Percentiles rank a stretch among this genome's conserved stretches.
These are phyloP conservation scores for Drosophila miranda DNA, from an alignment of 1,140 invertebrate species.

Conservation along the genomic window DNA sequence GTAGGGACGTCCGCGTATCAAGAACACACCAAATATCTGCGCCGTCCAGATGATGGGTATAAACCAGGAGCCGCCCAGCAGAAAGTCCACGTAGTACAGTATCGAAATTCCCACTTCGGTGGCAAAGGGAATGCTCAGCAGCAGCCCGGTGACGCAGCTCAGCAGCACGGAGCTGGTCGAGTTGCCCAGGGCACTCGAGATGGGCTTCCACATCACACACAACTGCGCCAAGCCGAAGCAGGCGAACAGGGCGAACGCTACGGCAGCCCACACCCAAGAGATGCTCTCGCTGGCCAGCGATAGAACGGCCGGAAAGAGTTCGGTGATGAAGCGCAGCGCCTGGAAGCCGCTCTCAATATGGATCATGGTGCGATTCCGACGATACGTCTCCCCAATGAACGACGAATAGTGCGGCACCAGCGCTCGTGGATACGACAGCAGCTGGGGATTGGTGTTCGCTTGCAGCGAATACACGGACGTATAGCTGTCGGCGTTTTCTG, in stretches of 20 bases:
- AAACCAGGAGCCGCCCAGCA: constrained; percentile 93
- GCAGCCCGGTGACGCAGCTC: constrained; percentile 91
- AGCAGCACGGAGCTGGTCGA: constrained; percentile 93
- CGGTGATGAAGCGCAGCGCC: constrained; percentile 90
- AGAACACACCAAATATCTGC: constrained; percentile 90
- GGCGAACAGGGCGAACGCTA: constrained; percentile 93
- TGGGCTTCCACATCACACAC: constrained; percentile 84
- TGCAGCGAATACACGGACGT: constrained; percentile 83
- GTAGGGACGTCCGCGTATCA: constrained; percentile 92
- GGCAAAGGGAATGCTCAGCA: constrained; percentile 93
- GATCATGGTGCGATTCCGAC: constrained; percentile 57
- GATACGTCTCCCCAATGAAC: constrained; percentile 81
- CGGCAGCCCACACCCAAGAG: constrained; percentile 89
- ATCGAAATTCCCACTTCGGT: constrained; percentile 94
- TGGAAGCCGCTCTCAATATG: constrained; percentile 88
- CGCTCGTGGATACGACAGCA: constrained; percentile 71
- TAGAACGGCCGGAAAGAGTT: constrained; percentile 92
- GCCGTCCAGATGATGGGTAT: constrained; percentile 90
- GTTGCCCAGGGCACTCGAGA: constrained; percentile 90
- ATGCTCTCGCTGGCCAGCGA: constrained; percentile 84
- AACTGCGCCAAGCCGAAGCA: constrained; percentile 94
- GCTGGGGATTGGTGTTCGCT: constrained; percentile 82
- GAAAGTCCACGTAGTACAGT: constrained; percentile 92
- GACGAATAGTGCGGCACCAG: constrained; percentile 78
- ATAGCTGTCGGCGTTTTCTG: constrained; percentile 89